Conservation (phyloP, 2,888 invertebrate genomes). For the Cheilosia vernalis region DNA sequence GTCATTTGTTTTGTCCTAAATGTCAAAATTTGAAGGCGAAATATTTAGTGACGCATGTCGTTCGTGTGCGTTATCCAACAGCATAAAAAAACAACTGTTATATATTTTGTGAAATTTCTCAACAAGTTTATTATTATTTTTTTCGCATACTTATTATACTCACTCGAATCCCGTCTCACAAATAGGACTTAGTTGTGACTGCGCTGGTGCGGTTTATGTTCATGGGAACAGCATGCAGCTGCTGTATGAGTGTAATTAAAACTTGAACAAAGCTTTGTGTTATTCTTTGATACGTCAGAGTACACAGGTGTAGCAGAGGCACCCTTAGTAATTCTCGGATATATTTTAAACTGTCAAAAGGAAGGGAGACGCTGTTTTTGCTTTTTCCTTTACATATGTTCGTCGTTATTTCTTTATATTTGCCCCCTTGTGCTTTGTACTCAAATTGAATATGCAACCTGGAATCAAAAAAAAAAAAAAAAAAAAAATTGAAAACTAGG, state of each 20-base stretch:
- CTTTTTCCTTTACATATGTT: conserved; percentile 20
- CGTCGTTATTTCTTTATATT: neutral
- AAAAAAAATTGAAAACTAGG: too few relatives aligned
- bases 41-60: too few relatives aligned
- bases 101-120: conserved; percentile 78
- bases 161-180: conserved; percentile 23
- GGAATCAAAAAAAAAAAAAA: conserved; percentile 2
- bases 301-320: conserved; percentile 15
- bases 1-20: too few relatives aligned
- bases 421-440: conserved; percentile 4
- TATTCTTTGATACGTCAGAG: conserved; percentile 44
- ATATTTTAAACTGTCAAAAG: conserved; percentile 52
- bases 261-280: conserved; percentile 61
- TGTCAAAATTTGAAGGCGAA: too few relatives aligned
- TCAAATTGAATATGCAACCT: conserved; percentile 36
- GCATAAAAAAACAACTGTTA: too few relatives aligned
- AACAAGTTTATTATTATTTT: conserved; percentile 83
- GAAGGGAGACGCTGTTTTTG: conserved; percentile 13
- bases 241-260: conserved; percentile 3
- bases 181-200: neutral
- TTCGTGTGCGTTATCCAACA: too few relatives aligned
- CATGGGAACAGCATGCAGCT: neutral
- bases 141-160: conserved; percentile 74
- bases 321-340: conserved; percentile 54
- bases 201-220: neutral